Evolutionary conservation across 2,797 vertebrate species (phyloP), one percentile per base, ranked within the genome.

Genomic region (Sitta carolinensis): DNA sequence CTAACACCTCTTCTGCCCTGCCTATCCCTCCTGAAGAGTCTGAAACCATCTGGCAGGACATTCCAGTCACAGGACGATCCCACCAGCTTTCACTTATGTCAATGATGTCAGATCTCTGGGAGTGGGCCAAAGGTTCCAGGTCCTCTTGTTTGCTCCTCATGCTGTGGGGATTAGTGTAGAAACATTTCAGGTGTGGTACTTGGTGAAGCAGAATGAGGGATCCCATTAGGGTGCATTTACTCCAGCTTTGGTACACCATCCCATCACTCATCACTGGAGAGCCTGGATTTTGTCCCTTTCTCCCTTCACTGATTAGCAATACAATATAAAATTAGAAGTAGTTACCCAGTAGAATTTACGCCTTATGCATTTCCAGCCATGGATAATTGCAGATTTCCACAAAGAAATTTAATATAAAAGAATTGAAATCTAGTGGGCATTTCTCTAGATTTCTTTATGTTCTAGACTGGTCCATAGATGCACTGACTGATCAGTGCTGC

Each of bases 151-250:
- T 68, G 42, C 1, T 48, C 34, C 21, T 88, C 40, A 42, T 17
- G 26, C 42, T 48, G 22, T 0, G 0, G 11, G 9, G 4, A 42
- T 10, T 48, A 13, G 5, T 32, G 13, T 36, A 61, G 61, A 61
- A 61, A 34, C 4, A 47, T 54, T 81, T 74, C 67, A 54, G 61
- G 54, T 54, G 47, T 27, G 30, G 15, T 27, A 32, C 34, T 32
- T 21, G 15, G 30, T 27, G 30, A 67, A 61, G 69, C 30, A 67
- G 54, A 36, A 16, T 42, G 13, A 48, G 26, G 17, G 34, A 42
- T 67, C 18, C 25, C 21, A 26, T 14, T 54, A 22, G 40, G 5
- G 18, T 18, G 23, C 20, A 3, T 55, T 68, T 54, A 34, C 34
- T 68, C 22, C 36, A 48, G 13, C 42, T 75, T 75, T 68, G 42